Evolutionary conservation across 2,113 vertebrate species (phyloP), one percentile per base, ranked within the genome.

Genomic region (Butorides virescens): DNA sequence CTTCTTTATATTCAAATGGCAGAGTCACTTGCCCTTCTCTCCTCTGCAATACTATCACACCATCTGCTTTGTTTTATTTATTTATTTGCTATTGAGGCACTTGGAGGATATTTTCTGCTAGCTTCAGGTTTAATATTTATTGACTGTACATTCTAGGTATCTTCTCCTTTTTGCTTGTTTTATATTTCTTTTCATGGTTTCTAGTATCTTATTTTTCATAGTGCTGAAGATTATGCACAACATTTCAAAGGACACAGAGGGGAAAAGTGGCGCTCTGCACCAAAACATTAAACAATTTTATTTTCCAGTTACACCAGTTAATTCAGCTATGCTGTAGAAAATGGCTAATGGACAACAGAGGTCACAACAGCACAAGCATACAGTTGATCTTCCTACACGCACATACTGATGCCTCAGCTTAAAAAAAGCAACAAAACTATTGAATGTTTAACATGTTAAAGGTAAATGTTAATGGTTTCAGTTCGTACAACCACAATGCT

Each of bases 1-100:
- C 56, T 37, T 86, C 79, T 92, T 92, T 75, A 65, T 46, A 95
- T 93, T 94, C 86, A 91, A 91, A 78, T 53, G 20, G 44, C 53
- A 78, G 20, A 93, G 66, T 53, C 49, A 32, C 71, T 92, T 70
- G 80, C 77, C 66, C 84, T 81, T 82, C 70, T 85, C 76, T 75
- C 77, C 67, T 70, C 62, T 74, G 61, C 39, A 81, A 52, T 26
- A 75, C 42, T 63, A 80, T 74, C 82, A 81, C 34, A 71, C 80
- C 70, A 89, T 72, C 91, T 92, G 86, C 44, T 92, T 87, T 73
- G 68, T 26, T 37, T 37, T 37, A 49, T 86, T 73, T 85, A 83
- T 91, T 93, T 85, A 88, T 66, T 83, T 79, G 32, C 76, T 81
- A 27, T 22, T 46, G 36, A 85, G 53, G 59, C 56, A 81, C 56